Percentiles rank a stretch among this genome's conserved stretches.
Evolutionary conservation across 2,113 vertebrate species (phyloP).

Genomic region (Morone saxatilis): DNA sequence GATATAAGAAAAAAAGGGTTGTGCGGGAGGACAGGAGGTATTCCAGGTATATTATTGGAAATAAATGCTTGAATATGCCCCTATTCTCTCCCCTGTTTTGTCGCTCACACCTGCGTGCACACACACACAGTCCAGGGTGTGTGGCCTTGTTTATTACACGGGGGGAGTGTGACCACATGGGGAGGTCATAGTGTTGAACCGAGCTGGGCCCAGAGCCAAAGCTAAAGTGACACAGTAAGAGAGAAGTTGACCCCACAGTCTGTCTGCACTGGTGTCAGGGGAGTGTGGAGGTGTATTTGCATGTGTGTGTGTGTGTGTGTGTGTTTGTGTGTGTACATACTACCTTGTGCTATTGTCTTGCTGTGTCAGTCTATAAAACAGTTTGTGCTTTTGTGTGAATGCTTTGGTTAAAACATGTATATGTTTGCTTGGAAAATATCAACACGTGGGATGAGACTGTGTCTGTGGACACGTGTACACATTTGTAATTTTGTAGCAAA

Average conservation of each 20-base stretch:
- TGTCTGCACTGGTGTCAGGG: conserved; percentile 34
- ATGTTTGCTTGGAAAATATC: neutral
- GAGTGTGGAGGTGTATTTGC: conserved; percentile 23
- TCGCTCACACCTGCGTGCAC: conserved; percentile 15
- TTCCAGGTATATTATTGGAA: conserved; percentile 3
- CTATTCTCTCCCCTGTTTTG: conserved; percentile 3
- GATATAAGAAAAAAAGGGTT: conserved; percentile 8
- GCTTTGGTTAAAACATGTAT: neutral
- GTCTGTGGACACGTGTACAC: neutral
- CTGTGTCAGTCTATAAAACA: neutral
- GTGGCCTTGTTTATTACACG: conserved; percentile 34
- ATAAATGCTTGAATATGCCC: neutral
- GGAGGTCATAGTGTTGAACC: conserved; percentile 40
- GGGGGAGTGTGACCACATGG: conserved; percentile 42
- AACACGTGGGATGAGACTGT: neutral
- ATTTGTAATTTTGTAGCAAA: conserved; percentile 3
- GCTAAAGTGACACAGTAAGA: conserved; percentile 56
- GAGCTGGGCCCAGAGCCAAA: conserved; percentile 59
- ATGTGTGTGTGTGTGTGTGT: neutral
- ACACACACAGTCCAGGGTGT: conserved; percentile 5
- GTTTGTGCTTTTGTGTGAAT: conserved; percentile 3
- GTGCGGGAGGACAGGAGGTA: neutral
- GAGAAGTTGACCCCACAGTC: conserved; percentile 59
- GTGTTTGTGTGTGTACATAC: conserved; percentile 1
- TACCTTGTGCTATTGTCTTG: neutral